Conservation (phyloP, 2,888 invertebrate genomes). For the Calameuta pallipes region DNA sequence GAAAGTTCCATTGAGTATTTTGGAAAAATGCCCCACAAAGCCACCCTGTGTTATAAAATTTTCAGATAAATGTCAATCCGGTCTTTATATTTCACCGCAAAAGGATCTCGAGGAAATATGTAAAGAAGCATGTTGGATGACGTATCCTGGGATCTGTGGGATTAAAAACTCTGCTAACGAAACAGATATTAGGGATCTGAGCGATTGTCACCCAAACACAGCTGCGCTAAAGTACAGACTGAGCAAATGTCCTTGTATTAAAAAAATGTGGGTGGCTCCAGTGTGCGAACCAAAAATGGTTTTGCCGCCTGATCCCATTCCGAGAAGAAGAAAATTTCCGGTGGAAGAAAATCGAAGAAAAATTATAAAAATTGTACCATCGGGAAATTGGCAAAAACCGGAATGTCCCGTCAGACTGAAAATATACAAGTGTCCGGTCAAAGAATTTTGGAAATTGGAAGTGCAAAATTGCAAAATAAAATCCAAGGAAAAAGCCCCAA, state of each 20-base stretch:
- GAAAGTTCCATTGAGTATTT: neutral
- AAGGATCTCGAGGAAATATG: conserved; percentile 6
- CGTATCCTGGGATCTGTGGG: conserved; percentile 5
- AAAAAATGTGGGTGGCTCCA: conserved; percentile 23
- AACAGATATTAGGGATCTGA: conserved; percentile 18
- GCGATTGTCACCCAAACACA: conserved; percentile 27
- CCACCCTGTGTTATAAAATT: neutral
- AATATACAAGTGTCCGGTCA: conserved; percentile 31
- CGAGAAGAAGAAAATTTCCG: neutral
- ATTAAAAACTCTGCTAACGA: neutral
- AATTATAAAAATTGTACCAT: conserved; percentile 1
- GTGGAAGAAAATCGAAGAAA: neutral
- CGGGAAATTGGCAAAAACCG: conserved; percentile 40
- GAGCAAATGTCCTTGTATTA: conserved; percentile 34
- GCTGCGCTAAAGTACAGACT: conserved; percentile 38
- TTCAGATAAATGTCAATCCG: neutral
- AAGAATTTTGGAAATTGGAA: neutral
- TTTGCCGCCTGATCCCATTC: conserved; percentile 21
- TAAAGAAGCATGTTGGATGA: conserved; percentile 13
- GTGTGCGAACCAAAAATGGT: conserved; percentile 1
- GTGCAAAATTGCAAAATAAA: too few species aligned
- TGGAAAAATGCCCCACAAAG: neutral
- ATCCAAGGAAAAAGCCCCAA: neutral
- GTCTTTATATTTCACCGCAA: neutral
- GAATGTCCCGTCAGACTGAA: conserved; percentile 34